phyloP scores from a whole-genome alignment of 2,888 invertebrate genomes.

The Drosophila niveifrons region DNA sequence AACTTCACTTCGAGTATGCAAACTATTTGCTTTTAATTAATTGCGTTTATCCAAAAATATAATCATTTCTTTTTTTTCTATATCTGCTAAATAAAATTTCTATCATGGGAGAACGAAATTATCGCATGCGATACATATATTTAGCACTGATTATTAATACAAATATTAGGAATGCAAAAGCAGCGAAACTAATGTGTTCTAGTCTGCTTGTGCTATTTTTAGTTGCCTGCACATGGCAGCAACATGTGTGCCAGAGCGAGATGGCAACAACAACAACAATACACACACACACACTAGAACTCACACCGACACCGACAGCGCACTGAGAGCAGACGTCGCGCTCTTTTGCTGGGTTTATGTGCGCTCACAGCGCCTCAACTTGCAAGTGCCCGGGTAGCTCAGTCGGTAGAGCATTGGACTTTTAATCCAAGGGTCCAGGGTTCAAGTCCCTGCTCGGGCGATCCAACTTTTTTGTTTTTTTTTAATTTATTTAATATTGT shows the following conservation, averaged over 20 bases:
- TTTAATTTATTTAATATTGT: constrained; percentile 6
- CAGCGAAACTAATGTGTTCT: constrained; percentile 22
- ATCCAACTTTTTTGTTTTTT: constrained; percentile 35
- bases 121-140: constrained; percentile 40
- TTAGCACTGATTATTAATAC: constrained; percentile 9
- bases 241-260: constrained; percentile 27
- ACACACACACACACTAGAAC: constrained; percentile 5
- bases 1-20: background rate
- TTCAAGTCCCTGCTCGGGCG: constrained; percentile 86
- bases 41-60: background rate
- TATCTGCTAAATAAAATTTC: background rate
- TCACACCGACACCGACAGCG: background rate
- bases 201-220: constrained; percentile 39
- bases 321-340: constrained; percentile 27
- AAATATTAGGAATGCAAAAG: constrained; percentile 20
- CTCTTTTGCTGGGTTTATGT: constrained; percentile 46
- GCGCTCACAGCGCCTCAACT: constrained; percentile 26
- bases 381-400: constrained; percentile 83
- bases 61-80: background rate
- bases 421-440: constrained; percentile 86
- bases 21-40: constrained; percentile 13
- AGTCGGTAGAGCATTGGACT: constrained; percentile 86
- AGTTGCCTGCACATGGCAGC: constrained; percentile 16
- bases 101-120: constrained; percentile 1
- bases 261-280: constrained; percentile 52